Evolutionary conservation across 2,888 invertebrate species (phyloP).

Genomic region (Cantharis flavilabris): DNA sequence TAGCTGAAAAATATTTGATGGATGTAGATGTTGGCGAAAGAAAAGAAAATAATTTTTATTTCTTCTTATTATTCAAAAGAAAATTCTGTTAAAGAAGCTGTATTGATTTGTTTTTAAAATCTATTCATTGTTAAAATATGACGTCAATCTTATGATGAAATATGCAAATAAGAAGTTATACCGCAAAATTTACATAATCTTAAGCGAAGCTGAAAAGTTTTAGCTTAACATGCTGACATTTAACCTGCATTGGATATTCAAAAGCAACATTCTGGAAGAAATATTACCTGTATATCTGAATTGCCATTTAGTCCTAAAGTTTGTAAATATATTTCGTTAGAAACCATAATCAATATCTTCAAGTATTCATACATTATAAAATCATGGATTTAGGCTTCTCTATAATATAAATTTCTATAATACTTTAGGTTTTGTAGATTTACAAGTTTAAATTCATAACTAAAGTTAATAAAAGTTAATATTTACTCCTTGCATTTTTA

Average conservation of each 20-base stretch:
- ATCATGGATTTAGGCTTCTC: not conserved
- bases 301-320: not conserved
- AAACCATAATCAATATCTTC: not conserved
- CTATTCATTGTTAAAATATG: conserved; percentile 14
- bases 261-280: conserved; percentile 10
- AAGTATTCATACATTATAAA: not conserved
- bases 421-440: no score
- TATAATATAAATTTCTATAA: not conserved
- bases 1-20: not conserved
- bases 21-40: not conserved
- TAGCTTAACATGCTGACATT: conserved; percentile 14
- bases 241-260: conserved; percentile 18
- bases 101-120: conserved; percentile 19
- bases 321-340: not conserved
- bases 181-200: conserved; percentile 26
- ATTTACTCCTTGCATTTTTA: no score
- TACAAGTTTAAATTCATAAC: no score
- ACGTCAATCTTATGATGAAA: conserved; percentile 23
- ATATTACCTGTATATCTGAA: conserved; percentile 2
- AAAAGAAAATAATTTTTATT: not conserved
- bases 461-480: no score
- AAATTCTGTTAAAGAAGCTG: not conserved
- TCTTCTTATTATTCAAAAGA: not conserved
- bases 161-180: conserved; percentile 27
- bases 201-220: conserved; percentile 22